Conservation (phyloP, 2,113 vertebrate species). For the Henicopernis longicauda region DNA sequence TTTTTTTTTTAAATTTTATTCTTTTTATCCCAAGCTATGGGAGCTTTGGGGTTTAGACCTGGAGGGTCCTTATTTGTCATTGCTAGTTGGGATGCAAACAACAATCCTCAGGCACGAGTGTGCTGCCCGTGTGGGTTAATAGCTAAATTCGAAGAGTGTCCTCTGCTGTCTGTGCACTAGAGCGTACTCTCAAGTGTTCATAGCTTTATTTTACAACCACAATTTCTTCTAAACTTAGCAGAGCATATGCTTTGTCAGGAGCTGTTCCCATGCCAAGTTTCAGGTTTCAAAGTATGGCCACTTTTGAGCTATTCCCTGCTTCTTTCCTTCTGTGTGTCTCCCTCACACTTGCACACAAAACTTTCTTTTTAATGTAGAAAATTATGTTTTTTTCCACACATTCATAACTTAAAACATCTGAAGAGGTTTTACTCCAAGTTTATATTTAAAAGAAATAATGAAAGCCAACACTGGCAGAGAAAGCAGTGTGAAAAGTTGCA, state of each 20-base stretch:
- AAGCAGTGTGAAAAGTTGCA: slow-evolving; percentile 42
- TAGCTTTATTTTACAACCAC: slow-evolving; percentile 30
- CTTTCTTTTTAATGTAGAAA: slow-evolving; percentile 44
- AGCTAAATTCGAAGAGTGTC: neutral
- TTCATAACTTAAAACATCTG: slow-evolving; percentile 56
- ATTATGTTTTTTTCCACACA: slow-evolving; percentile 23
- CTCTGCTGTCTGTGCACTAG: neutral
- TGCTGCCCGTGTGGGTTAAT: neutral
- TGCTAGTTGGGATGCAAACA: neutral
- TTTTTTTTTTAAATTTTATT: too few relatives aligned
- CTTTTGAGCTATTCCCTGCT: slow-evolving; percentile 22
- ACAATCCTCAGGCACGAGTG: fast-evolving
- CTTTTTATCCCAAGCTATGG: neutral
- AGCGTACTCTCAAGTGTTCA: neutral
- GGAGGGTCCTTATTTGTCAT: neutral
- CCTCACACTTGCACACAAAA: slow-evolving; percentile 5
- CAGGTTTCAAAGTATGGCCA: slow-evolving; percentile 50
- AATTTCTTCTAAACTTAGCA: slow-evolving; percentile 59
- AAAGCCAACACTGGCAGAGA: slow-evolving; percentile 54
- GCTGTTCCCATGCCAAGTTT: slow-evolving; percentile 17
- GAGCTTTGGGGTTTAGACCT: neutral
- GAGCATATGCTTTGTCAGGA: slow-evolving; percentile 47
- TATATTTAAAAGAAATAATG: slow-evolving; percentile 61
- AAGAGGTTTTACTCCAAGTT: slow-evolving; percentile 47
- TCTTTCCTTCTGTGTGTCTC: slow-evolving; percentile 37